Conservation (phyloP, 2,797 vertebrate genomes). For the Euphonia xanthogaster region DNA sequence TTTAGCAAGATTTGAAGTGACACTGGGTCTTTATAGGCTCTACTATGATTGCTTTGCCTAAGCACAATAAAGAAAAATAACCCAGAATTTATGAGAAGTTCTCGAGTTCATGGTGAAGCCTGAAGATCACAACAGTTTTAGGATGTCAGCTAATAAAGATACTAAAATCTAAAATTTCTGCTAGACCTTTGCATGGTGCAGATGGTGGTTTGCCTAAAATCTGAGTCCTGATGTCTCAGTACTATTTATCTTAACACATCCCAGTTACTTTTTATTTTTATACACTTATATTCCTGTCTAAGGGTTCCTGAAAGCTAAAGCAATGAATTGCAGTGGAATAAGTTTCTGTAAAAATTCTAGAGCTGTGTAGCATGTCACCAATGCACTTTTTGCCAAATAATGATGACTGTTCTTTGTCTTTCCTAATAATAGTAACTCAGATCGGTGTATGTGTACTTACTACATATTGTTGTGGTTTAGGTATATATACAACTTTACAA, state of each 20-base stretch:
- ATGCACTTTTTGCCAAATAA: not conserved
- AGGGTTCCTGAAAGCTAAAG: not conserved
- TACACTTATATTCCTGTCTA: not conserved
- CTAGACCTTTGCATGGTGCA: not conserved
- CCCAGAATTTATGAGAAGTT: not conserved
- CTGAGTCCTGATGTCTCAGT: not conserved
- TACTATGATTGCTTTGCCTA: not conserved
- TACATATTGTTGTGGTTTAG: not conserved
- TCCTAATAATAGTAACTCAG: not conserved
- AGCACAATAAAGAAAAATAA: not conserved
- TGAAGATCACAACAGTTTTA: not conserved
- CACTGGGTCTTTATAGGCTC: not conserved
- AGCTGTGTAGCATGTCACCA: not conserved
- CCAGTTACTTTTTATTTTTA: not conserved
- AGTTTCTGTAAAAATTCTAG: not conserved
- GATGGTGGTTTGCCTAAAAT: not conserved
- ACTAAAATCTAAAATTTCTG: not conserved
- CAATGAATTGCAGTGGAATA: not conserved
- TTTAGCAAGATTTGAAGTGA: not conserved
- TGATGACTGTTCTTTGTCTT: not conserved
- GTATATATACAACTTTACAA: not conserved
- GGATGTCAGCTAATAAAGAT: not conserved
- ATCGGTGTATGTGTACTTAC: not conserved
- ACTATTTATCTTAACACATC: not conserved
- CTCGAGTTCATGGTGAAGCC: not conserved